Conservation (phyloP, 1,140 invertebrate genomes). For the Trachymyrmex septentrionalis region DNA sequence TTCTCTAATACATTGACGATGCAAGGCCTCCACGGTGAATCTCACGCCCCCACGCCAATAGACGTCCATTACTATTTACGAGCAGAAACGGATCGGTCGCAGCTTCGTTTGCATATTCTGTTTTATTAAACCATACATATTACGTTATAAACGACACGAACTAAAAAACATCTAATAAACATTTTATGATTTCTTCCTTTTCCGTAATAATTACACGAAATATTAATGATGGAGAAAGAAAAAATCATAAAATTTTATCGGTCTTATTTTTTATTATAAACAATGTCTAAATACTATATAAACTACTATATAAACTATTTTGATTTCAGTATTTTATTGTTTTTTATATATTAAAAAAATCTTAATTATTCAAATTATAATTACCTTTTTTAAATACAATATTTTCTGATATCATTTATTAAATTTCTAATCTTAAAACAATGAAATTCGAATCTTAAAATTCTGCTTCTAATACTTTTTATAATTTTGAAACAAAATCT, state of each 20-base stretch:
- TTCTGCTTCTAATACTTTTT: background rate
- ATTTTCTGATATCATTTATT: background rate
- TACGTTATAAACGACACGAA: background rate
- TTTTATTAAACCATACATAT: conserved; percentile 30
- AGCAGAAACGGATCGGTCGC: conserved; percentile 69
- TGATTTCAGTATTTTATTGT: background rate
- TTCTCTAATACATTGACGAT: conserved; percentile 20
- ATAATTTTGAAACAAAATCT: background rate
- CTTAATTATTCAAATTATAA: background rate
- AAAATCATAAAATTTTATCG: background rate
- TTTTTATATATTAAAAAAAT: background rate
- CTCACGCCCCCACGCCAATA: conserved; percentile 75
- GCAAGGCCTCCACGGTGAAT: conserved; percentile 67
- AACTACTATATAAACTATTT: background rate
- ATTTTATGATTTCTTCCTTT: conserved; percentile 28
- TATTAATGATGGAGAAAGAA: background rate
- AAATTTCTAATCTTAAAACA: background rate
- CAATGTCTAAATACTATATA: background rate
- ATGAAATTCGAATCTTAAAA: background rate
- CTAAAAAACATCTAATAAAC: conserved; percentile 21
- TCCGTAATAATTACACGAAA: conserved; percentile 1
- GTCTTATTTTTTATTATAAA: background rate
- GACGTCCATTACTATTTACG: conserved; percentile 75
- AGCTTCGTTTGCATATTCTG: conserved; percentile 39
- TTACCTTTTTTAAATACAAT: conserved; percentile 19